A percentile compares a stretch with the other conserved stretches of the same genome.
phyloP scores from a whole-genome alignment of 2,888 invertebrate genomes.

The Drosophila neonasuta region DNA sequence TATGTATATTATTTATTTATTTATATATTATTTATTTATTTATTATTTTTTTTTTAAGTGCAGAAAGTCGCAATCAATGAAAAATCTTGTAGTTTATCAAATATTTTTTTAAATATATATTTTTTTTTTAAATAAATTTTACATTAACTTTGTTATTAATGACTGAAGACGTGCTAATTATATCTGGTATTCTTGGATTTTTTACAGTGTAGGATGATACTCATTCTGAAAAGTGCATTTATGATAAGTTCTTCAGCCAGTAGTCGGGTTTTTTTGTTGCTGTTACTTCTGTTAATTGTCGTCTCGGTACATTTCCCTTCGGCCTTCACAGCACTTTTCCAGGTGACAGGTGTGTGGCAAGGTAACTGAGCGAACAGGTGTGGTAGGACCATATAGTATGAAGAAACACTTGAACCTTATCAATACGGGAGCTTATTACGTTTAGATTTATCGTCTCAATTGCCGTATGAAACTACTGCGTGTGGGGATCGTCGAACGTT shows the following conservation, averaged over 20 bases:
- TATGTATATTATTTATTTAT: too few relatives aligned
- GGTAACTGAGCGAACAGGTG: conserved; percentile 54
- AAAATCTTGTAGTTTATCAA: too few relatives aligned
- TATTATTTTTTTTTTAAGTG: too few relatives aligned
- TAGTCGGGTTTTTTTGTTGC: conserved; percentile 3
- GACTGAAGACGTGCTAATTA: background rate
- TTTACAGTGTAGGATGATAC: conserved; percentile 44
- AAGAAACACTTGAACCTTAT: conserved; percentile 27
- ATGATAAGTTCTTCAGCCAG: conserved; percentile 39
- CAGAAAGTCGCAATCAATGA: too few relatives aligned
- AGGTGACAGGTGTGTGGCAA: background rate
- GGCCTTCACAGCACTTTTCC: conserved; percentile 37
- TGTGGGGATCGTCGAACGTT: conserved; percentile 25
- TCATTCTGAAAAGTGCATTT: conserved; percentile 13
- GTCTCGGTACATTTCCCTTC: conserved; percentile 55
- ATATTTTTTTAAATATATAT: too few relatives aligned
- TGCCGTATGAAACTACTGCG: conserved; percentile 20
- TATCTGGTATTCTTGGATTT: conserved; percentile 7
- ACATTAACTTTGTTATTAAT: background rate
- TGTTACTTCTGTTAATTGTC: conserved; percentile 24
- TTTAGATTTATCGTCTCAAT: conserved; percentile 38
- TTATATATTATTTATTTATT: too few relatives aligned
- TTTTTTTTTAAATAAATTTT: too few relatives aligned
- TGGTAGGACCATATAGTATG: conserved; percentile 29
- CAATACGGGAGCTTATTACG: conserved; percentile 40